These are phyloP conservation scores for Paramormyrops kingsleyae DNA, from an alignment of 2,113 vertebrate genomes.

Conservation along the genomic window DNA sequence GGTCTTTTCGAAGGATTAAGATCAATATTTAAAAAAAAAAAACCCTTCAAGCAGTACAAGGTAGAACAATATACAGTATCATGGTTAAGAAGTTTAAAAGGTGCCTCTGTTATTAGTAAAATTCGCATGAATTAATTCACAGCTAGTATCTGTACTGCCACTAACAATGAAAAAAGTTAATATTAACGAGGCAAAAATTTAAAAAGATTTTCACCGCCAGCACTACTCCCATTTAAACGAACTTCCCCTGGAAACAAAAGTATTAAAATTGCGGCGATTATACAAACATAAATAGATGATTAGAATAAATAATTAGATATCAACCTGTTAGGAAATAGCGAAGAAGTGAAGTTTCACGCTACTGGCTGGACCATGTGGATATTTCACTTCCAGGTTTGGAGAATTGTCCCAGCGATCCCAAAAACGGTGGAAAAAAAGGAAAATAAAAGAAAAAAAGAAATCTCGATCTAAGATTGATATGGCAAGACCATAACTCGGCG, in stretches of 20 bases:
- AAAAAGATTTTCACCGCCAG: neutral
- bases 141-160: neutral
- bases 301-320: conserved; percentile 48
- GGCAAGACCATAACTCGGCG: conserved; percentile 55
- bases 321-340: conserved; percentile 70
- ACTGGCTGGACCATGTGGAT: conserved; percentile 73
- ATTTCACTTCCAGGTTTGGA: conserved; percentile 59
- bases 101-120: neutral
- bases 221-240: neutral
- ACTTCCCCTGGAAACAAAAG: conserved; percentile 11
- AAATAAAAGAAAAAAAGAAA: conserved; percentile 41
- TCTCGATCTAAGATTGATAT: conserved; percentile 49
- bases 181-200: neutral
- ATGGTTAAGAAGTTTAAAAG: neutral
- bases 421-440: conserved; percentile 24
- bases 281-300: conserved; percentile 2
- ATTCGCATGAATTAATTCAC: neutral
- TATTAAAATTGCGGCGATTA: neutral
- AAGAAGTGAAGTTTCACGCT: conserved; percentile 73
- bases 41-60: neutral
- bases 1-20: neutral
- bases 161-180: conserved; percentile 15
- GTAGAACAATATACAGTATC: neutral
- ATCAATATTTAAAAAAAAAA: neutral
- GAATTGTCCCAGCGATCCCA: conserved; percentile 60